Evolutionary conservation across 2,888 invertebrate species (phyloP).

Genomic region (Drosophila macrospina): DNA sequence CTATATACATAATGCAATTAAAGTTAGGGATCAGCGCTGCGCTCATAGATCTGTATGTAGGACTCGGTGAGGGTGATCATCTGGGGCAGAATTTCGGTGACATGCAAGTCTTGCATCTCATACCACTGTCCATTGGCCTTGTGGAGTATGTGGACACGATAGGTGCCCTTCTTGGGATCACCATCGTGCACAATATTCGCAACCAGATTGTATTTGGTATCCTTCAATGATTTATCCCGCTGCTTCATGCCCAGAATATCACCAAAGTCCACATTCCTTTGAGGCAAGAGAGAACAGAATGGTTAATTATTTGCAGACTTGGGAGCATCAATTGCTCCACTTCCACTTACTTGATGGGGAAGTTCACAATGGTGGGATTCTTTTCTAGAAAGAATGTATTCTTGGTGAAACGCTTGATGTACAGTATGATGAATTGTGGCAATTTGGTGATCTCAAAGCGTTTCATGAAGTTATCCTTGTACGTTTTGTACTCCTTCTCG

Average conservation of each 20-base stretch:
- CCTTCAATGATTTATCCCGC: constrained; percentile 89
- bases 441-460: constrained; percentile 97
- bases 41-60: constrained; percentile 95
- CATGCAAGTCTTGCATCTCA: constrained; percentile 98
- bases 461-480: constrained; percentile 99
- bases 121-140: constrained; percentile 94
- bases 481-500: constrained; percentile 99
- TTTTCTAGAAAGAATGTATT: constrained; percentile 99
- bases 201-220: constrained; percentile 97
- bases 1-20: constrained; percentile 23
- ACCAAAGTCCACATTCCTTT: constrained; percentile 97
- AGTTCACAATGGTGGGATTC: constrained; percentile 99
- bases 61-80: constrained; percentile 99
- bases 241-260: constrained; percentile 96
- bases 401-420: constrained; percentile 98
- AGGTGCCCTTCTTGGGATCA: constrained; percentile 97
- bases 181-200: constrained; percentile 99
- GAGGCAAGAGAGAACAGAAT: constrained; percentile 36
- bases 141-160: constrained; percentile 96
- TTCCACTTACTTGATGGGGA: constrained; percentile 96
- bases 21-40: constrained; percentile 64
- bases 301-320: not conserved
- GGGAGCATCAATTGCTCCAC: not conserved
- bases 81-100: constrained; percentile 98
- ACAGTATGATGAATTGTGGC: constrained; percentile 97